Conservation (phyloP, 92 coral and sea anemone species). For the Phenganax subtilis region DNA sequence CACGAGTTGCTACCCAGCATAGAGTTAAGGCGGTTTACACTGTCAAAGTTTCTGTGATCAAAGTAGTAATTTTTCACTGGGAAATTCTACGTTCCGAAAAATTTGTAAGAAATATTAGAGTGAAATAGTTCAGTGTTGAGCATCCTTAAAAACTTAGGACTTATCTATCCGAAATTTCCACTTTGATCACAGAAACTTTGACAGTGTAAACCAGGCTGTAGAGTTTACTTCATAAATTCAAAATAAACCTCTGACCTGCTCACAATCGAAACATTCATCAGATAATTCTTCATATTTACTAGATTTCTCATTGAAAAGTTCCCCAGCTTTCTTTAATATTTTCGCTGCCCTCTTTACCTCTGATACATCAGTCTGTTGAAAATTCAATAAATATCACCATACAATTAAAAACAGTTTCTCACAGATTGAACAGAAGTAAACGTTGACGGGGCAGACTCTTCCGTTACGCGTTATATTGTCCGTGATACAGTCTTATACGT, state of each 20-base stretch:
- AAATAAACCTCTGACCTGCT: conserved; percentile 36
- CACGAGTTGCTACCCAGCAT: not conserved
- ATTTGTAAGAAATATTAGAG: too few relatives aligned
- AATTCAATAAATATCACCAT: not conserved
- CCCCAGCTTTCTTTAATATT: conserved; percentile 35
- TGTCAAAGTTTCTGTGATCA: too few relatives aligned
- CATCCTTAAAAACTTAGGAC: too few relatives aligned
- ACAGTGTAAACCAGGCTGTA: not conserved
- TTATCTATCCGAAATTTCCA: too few relatives aligned
- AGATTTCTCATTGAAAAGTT: conserved; percentile 45
- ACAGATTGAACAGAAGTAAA: not conserved
- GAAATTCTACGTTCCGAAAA: too few relatives aligned
- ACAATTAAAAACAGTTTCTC: not conserved
- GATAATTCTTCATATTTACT: conserved; percentile 44
- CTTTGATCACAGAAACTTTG: too few relatives aligned
- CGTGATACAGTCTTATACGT: too few relatives aligned
- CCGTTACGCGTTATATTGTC: too few relatives aligned
- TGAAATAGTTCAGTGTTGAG: too few relatives aligned
- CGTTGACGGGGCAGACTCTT: not conserved
- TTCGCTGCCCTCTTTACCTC: conserved; percentile 32
- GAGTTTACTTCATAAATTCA: not conserved
- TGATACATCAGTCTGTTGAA: conserved; percentile 21
- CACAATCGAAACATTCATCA: conserved; percentile 36
- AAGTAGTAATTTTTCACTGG: too few relatives aligned
- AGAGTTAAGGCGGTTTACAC: not conserved